Base-by-base conservation (phyloP, 2,797 vertebrate genomes). In the Lepilemur ruficaudatus region DNA sequence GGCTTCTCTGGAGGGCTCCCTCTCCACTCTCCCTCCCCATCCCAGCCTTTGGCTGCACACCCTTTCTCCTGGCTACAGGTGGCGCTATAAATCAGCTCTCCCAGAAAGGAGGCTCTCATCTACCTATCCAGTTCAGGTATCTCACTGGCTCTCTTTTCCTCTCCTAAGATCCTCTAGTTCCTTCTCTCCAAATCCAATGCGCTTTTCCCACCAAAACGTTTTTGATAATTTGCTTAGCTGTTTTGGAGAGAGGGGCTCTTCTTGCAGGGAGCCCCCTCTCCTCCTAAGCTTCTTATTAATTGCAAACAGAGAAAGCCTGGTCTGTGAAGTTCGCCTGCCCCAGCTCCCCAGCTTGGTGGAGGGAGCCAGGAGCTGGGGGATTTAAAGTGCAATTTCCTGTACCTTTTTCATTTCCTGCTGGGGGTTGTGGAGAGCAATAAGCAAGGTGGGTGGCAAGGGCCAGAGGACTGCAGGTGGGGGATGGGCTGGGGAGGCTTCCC, bases 341-440 rank as follows among this genome's bases (percentile, higher is more conserved):
- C 32, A 81, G 76, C 46, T 97, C 93, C 70, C 59, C 43, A 70
- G 43, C 72, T 95, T 93, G 95, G 82, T 93, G 83, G 93, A 96
- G 88, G 92, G 94, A 95, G 93, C 80, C 92, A 94, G 97, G 93
- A 97, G 96, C 79, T 95, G 93, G 78, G 97, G 95, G 97, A 97
- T 96, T 97, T 97, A 96, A 97, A 97, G 95, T 91, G 97, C 97
- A 98, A 98, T 98, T 98, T 98, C 97, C 97, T 98, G 97, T 97
- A 93, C 96, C 97, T 83, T 98, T 97, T 98, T 98, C 94, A 81
- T 98, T 98, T 98, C 97, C 96, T 97, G 97, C 72, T 93, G 80
- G 95, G 92, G 78, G 83, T 87, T 95, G 85, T 90, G 81, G 87
- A 88, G 75, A 91, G 85, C 88, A 86, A 94, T 96, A 96, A 97